These are phyloP conservation scores for Amphiprion percula DNA, from an alignment of 2,113 vertebrate species.

Conservation along the genomic window DNA sequence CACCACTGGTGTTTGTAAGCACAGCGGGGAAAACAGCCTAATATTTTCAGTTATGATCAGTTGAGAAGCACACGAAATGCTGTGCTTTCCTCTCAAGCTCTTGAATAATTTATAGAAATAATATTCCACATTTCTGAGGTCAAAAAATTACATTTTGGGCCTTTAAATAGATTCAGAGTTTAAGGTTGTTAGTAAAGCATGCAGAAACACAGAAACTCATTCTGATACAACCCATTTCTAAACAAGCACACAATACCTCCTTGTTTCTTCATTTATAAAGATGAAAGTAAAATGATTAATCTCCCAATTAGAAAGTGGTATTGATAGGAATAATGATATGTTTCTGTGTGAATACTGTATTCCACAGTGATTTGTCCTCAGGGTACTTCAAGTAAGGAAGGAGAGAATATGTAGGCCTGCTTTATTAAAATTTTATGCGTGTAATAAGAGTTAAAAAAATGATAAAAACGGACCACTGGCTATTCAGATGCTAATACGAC, in stretches of 20 bases:
- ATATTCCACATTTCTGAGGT: slow-evolving; percentile 51
- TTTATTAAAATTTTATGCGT: slow-evolving; percentile 21
- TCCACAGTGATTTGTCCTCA: slow-evolving; percentile 7
- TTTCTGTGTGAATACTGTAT: slow-evolving; percentile 12
- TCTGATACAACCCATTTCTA: background rate
- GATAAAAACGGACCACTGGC: slow-evolving; percentile 1
- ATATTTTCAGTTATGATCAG: slow-evolving; percentile 63
- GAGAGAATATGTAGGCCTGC: slow-evolving; percentile 4
- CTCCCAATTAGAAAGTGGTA: no score
- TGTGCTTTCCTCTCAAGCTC: slow-evolving; percentile 62
- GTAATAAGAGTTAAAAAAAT: background rate
- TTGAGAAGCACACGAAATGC: slow-evolving; percentile 65
- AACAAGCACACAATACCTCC: background rate
- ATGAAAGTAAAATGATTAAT: background rate
- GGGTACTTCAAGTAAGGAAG: background rate
- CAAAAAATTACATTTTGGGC: slow-evolving; percentile 37
- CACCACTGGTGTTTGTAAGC: slow-evolving; percentile 55
- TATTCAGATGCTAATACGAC: slow-evolving; percentile 41
- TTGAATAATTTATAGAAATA: slow-evolving; percentile 75
- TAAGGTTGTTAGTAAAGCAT: slow-evolving; percentile 27
- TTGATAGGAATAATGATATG: background rate
- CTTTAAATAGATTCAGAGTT: slow-evolving; percentile 27
- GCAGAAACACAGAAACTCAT: slow-evolving; percentile 21
- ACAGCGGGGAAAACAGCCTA: slow-evolving; percentile 52
- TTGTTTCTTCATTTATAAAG: background rate